Evolutionary conservation across 2,888 invertebrate species (phyloP).

Genomic region (Belgica antarctica): DNA sequence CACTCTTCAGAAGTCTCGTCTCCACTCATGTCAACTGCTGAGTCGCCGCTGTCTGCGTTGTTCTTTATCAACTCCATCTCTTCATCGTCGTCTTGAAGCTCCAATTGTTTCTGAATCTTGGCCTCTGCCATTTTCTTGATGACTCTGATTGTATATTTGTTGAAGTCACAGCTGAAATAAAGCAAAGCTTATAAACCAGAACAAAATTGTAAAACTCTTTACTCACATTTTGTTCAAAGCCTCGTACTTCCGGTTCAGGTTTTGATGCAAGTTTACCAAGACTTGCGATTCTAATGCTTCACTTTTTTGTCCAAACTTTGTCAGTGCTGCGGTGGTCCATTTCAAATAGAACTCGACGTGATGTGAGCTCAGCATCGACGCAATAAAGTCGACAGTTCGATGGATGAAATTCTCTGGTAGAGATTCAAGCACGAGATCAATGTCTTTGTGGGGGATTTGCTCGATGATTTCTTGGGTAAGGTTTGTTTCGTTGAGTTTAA

Average conservation of each 20-base stretch:
- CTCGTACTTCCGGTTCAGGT: slow-evolving; percentile 72
- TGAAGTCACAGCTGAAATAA: slow-evolving; percentile 78
- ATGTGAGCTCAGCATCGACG: slow-evolving; percentile 68
- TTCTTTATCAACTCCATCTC: slow-evolving; percentile 48
- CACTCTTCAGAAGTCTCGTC: slow-evolving; percentile 39
- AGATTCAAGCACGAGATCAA: slow-evolving; percentile 68
- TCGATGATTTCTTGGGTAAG: slow-evolving; percentile 80
- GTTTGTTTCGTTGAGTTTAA: slow-evolving; percentile 77
- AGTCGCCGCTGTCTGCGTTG: background rate
- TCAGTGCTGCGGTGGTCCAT: slow-evolving; percentile 73
- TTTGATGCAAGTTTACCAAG: slow-evolving; percentile 74
- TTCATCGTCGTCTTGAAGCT: slow-evolving; percentile 50
- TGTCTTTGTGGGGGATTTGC: slow-evolving; percentile 69
- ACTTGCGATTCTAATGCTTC: slow-evolving; percentile 63
- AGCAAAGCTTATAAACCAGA: slow-evolving; percentile 38
- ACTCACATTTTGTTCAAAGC: slow-evolving; percentile 81
- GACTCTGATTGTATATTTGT: slow-evolving; percentile 78
- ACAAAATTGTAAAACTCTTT: slow-evolving; percentile 48
- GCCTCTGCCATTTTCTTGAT: slow-evolving; percentile 58
- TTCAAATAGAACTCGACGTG: slow-evolving; percentile 86
- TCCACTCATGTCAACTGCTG: background rate
- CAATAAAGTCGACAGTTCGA: slow-evolving; percentile 68
- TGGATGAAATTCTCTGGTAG: slow-evolving; percentile 75
- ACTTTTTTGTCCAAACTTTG: slow-evolving; percentile 62
- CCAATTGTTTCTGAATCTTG: slow-evolving; percentile 47